Evolutionary conservation across 2,888 invertebrate species (phyloP), one percentile per base, ranked within the genome.

Genomic region (Frankliniella fusca): DNA sequence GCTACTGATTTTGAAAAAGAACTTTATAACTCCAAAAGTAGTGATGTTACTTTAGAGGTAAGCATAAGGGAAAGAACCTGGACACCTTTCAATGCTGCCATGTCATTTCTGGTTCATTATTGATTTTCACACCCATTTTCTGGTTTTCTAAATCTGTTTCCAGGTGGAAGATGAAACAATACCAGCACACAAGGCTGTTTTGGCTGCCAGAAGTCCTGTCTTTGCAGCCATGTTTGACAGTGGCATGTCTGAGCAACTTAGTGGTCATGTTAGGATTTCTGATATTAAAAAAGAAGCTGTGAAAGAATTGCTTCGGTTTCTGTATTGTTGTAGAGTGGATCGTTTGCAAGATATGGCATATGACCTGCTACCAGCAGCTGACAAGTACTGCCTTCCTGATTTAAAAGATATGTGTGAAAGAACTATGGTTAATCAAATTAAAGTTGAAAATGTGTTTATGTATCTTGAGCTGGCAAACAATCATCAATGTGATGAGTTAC

Each of bases 361-460:
- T 76, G 70, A 76, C 27, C 27, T 76, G 70, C 70, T 76, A 27
- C 70, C 70, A n/a, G 70, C 70, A 27, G 70, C 70, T 27, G 70
- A 76, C 12, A 76, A 76, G 27, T 76, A 76, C 9, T 76, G 70
- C 12, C 70, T 76, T 23, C 23, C 70, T 23, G 70, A 76, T 27
- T 76, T 76, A 27, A 76, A 76, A 76, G 70, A 76, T 76, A 76
- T 76, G 70, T 76, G 70, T 76, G 70, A 76, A 76, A 76, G 70
- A 23, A 76, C 70, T 11, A 23, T 76, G 70, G 70, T 76, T 7
- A 76, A 76, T 76, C 70, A 76, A 23, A 76, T 76, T 27, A 76
- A 76, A 27, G 70, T 76, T 76, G 70, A 76, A 23, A 76, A 76
- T 76, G 70, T 76, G 12, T 76, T 76, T 27, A 76, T 76, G 27